Conservation (phyloP, 2,797 vertebrate species). For the Sebastes iracundus region DNA sequence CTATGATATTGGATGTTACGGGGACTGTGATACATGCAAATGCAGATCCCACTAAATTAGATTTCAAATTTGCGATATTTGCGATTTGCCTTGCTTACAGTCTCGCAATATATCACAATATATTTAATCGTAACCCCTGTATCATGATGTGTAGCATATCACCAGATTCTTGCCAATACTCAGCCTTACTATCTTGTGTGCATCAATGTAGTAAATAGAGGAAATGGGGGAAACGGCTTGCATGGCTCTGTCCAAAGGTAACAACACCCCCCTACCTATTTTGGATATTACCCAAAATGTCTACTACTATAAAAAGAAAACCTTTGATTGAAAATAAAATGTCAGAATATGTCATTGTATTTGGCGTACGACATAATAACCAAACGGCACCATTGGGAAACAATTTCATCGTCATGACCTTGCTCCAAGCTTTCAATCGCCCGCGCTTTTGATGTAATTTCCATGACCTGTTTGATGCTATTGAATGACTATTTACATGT, state of each 20-base stretch:
- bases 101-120: too few relatives aligned
- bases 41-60: not conserved
- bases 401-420: not conserved
- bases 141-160: too few relatives aligned
- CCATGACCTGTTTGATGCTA: conserved; percentile 32
- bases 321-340: not conserved
- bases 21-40: not conserved
- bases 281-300: not conserved
- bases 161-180: too few relatives aligned
- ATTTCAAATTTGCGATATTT: not conserved
- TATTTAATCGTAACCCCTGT: too few relatives aligned
- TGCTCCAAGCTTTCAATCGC: not conserved
- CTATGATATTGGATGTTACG: not conserved
- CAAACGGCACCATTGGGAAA: not conserved
- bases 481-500: conserved; percentile 26
- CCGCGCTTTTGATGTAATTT: conserved; percentile 17
- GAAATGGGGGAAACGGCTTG: not conserved
- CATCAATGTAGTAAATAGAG: not conserved
- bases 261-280: not conserved
- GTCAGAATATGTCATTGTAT: not conserved
- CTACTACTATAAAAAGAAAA: not conserved
- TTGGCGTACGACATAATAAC: not conserved
- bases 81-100: too few relatives aligned
- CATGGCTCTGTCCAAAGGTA: not conserved
- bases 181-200: not conserved